phyloP scores from a whole-genome alignment of 2,888 invertebrate genomes.

The Sclerodermus sp. region DNA sequence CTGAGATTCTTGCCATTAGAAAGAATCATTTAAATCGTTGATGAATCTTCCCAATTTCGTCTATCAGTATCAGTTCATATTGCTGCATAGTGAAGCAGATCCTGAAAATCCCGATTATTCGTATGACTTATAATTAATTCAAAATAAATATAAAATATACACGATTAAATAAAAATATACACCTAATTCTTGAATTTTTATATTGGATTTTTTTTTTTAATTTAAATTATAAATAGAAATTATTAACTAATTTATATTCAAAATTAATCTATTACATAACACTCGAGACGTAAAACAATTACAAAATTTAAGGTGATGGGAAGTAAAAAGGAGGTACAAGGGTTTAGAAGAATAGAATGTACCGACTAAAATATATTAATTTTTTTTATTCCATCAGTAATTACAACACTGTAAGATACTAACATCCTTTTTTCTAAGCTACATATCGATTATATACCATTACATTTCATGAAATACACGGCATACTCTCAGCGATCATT shows the following conservation, averaged over 20 bases:
- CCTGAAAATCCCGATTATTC: slow-evolving; percentile 51
- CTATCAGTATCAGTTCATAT: slow-evolving; percentile 42
- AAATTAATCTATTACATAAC: background rate
- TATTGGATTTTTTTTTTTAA: no score
- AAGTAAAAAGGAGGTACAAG: slow-evolving; percentile 33
- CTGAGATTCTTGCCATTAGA: slow-evolving; percentile 6
- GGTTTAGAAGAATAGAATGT: slow-evolving; percentile 42
- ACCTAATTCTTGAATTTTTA: no score
- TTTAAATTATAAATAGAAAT: no score
- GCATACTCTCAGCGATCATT: background rate
- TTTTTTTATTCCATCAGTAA: slow-evolving; percentile 45
- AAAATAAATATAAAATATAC: slow-evolving; percentile 8
- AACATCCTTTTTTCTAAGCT: slow-evolving; percentile 8
- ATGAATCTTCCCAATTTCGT: slow-evolving; percentile 33
- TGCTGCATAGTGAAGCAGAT: slow-evolving; percentile 42
- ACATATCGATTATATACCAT: background rate
- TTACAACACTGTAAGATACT: slow-evolving; percentile 41
- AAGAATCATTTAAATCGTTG: slow-evolving; percentile 28
- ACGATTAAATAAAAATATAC: slow-evolving; percentile 1
- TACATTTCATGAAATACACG: background rate
- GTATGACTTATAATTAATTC: slow-evolving; percentile 34
- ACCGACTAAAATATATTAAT: slow-evolving; percentile 44
- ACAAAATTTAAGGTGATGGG: slow-evolving; percentile 8
- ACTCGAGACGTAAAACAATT: background rate
- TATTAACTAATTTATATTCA: no score